phyloP scores from a whole-genome alignment of 2,888 invertebrate species.

The Diplolepis rosae region DNA sequence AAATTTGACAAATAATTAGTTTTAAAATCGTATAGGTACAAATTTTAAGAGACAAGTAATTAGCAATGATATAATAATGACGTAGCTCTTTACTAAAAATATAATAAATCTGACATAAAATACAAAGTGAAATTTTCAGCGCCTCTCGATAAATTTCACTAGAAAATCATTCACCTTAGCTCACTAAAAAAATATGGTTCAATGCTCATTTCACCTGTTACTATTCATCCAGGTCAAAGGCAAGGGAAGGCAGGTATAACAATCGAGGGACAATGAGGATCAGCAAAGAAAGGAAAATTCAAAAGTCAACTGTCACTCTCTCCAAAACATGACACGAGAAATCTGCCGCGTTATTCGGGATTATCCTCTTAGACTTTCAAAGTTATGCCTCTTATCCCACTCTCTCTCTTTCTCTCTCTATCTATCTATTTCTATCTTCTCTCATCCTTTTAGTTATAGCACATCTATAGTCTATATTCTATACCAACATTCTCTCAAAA shows the following conservation, averaged over 20 bases:
- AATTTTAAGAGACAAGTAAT: no score
- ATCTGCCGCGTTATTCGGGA: slow-evolving; percentile 24
- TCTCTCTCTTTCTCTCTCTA: no score
- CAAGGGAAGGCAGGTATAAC: slow-evolving; percentile 20
- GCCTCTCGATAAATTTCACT: no score
- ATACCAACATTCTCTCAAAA: neutral
- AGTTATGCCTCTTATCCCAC: slow-evolving; percentile 15
- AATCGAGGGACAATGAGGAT: slow-evolving; percentile 9
- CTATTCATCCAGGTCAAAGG: neutral
- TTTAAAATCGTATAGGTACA: no score
- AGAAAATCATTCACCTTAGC: no score
- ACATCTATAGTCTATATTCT: neutral
- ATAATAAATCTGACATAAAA: no score
- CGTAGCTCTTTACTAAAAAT: no score
- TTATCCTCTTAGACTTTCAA: slow-evolving; percentile 24
- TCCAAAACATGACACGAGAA: slow-evolving; percentile 22
- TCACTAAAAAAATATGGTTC: neutral
- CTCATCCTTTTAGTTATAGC: neutral
- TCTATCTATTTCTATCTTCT: neutral
- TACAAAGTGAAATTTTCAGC: no score
- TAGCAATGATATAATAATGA: no score
- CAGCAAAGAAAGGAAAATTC: slow-evolving; percentile 19
- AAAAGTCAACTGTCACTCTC: slow-evolving; percentile 30
- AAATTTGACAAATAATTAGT: no score
- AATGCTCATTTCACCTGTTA: slow-evolving; percentile 15